phyloP scores from a whole-genome alignment of 1,140 invertebrate genomes.

The Listronotus bonariensis region DNA sequence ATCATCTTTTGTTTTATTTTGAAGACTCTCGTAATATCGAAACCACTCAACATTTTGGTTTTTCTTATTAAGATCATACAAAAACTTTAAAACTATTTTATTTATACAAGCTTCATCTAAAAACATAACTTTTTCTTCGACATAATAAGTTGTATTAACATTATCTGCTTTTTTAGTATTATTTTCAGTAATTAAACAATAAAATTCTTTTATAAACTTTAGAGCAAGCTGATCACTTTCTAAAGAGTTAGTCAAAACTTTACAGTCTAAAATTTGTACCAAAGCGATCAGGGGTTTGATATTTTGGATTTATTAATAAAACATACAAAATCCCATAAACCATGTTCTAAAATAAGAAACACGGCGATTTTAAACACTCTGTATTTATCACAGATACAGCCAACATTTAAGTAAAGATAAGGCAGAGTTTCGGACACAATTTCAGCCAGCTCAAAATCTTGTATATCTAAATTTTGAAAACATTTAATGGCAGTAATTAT shows the following conservation, averaged over 20 bases:
- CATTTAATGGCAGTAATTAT: conserved; percentile 5
- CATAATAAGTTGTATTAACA: too few species aligned
- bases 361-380: conserved; percentile 26
- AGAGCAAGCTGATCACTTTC: neutral
- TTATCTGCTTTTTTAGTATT: too few species aligned
- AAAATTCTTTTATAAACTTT: conserved; percentile 20
- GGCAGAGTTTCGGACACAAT: conserved; percentile 12
- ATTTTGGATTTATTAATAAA: neutral
- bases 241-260: conserved; percentile 1
- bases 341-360: conserved; percentile 8
- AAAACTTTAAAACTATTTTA: too few species aligned
- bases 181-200: too few species aligned
- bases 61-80: too few species aligned
- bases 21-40: too few species aligned
- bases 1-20: too few species aligned
- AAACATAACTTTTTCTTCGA: too few species aligned
- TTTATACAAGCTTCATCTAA: too few species aligned
- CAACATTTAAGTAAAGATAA: conserved; percentile 5
- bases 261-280: conserved; percentile 3
- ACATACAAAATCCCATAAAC: conserved; percentile 11
- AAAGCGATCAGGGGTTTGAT: conserved; percentile 1
- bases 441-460: conserved; percentile 25
- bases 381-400: conserved; percentile 9
- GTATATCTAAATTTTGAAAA: conserved; percentile 7
- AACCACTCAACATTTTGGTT: too few species aligned